These are phyloP conservation scores for Iguana delicatissima DNA, from an alignment of 2,797 vertebrate genomes.

Conservation along the genomic window DNA sequence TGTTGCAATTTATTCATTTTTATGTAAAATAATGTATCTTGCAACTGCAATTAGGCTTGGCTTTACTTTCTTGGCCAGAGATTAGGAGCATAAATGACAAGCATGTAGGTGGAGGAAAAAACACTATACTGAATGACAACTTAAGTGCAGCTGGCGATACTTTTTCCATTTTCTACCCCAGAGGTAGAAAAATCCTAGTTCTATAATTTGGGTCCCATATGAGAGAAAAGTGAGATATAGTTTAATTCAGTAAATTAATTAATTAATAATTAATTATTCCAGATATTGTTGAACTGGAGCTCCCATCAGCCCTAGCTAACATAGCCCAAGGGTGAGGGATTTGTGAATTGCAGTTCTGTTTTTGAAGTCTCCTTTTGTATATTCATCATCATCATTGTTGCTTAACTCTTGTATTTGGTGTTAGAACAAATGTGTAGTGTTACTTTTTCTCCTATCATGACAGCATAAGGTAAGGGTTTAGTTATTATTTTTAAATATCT, in stretches of 20 bases:
- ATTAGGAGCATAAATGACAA: constrained; percentile 42
- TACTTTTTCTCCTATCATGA: background rate
- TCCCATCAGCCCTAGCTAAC: too few species aligned
- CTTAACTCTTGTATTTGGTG: background rate
- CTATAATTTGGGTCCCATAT: too few species aligned
- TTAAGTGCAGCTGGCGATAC: background rate
- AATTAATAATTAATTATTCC: too few species aligned
- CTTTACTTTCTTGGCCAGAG: constrained; percentile 22
- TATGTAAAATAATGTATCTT: constrained; percentile 8
- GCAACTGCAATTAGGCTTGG: constrained; percentile 24
- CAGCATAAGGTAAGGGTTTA: background rate
- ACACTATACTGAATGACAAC: constrained; percentile 40
- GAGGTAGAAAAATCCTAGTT: background rate
- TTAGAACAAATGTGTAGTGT: background rate
- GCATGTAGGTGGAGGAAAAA: constrained; percentile 44
- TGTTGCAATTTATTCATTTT: background rate
- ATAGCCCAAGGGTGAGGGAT: too few species aligned
- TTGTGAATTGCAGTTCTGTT: too few species aligned
- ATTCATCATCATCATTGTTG: too few species aligned
- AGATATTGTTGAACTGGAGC: too few species aligned
- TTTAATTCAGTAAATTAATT: too few species aligned
- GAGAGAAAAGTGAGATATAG: too few species aligned
- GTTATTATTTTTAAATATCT: background rate
- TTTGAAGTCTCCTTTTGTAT: too few species aligned
- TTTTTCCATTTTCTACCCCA: background rate